These are phyloP conservation scores for Gari tellinella DNA, from an alignment of 2,888 invertebrate species.

Conservation along the genomic window DNA sequence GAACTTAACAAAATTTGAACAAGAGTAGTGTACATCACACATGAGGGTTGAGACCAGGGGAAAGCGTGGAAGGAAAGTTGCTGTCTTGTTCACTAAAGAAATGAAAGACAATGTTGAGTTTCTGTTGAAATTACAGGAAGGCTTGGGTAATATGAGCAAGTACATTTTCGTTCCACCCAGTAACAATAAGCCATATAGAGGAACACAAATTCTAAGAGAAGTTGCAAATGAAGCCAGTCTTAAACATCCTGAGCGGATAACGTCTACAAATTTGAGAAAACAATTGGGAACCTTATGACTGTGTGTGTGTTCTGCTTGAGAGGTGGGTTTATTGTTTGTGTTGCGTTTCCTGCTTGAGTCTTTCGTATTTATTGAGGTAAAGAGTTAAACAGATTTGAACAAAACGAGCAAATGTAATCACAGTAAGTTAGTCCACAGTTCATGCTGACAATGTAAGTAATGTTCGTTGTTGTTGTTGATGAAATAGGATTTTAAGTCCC, in stretches of 20 bases:
- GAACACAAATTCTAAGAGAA: conserved; percentile 18
- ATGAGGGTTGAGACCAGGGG: conserved; percentile 29
- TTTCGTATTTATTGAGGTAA: too few species aligned
- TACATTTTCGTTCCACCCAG: conserved; percentile 1
- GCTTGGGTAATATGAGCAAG: background rate
- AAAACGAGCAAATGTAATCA: too few species aligned
- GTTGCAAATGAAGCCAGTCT: conserved; percentile 12
- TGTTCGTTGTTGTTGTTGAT: too few species aligned
- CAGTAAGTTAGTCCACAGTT: too few species aligned
- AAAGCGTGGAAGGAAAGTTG: conserved; percentile 39
- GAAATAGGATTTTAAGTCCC: too few species aligned
- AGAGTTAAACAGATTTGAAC: too few species aligned
- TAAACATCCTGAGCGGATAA: conserved; percentile 17
- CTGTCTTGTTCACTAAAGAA: conserved; percentile 26
- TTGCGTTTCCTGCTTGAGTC: too few species aligned
- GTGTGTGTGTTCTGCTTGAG: too few species aligned
- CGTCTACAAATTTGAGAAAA: conserved; percentile 33
- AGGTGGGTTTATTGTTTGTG: too few species aligned
- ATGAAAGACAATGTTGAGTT: conserved; percentile 37
- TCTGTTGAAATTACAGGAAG: conserved; percentile 17
- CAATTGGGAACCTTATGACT: conserved; percentile 36
- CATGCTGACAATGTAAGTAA: too few species aligned
- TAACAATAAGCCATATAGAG: conserved; percentile 18
- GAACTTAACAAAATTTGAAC: conserved; percentile 30
- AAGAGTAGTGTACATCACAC: conserved; percentile 17